Evolutionary conservation across 2,888 invertebrate species (phyloP), one percentile per base, ranked within the genome.

Genomic region (Mimachlamys varia): DNA sequence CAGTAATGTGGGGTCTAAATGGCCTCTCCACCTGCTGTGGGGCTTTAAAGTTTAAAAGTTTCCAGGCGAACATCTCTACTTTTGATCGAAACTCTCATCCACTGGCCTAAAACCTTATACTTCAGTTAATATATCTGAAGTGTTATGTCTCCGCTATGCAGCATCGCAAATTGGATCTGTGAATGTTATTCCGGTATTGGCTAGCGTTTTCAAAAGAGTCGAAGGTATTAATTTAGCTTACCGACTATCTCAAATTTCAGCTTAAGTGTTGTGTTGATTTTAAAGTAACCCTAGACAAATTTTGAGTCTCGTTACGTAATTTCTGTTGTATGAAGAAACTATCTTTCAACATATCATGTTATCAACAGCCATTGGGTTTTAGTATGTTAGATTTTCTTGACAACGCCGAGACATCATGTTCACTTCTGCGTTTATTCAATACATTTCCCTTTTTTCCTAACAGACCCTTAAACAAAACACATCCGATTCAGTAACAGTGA

Each of bases 1-100:
- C 76, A 15, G 33, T 76, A 76, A 76, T 76, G 27, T 76, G 76
- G 33, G 76, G 33, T 76, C 27, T 33, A 76, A 76, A 76, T 76
- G 76, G 76, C 33, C 33, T 12, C 33, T 76, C 76, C 76, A 76
- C 76, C 76, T 76, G 76, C 76, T 76, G 76, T 76, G 76, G 76
- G 76, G 76, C 33, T 76, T 76, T 76, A 76, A n/a, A 76, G 76
- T 76, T 76, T 76, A 76, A 76, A 76, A 27, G 76, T 76, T 76
- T 76, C 76, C 76, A 76, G 76, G 76, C 76, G 33, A 76, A 76
- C 76, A 76, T 76, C 76, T 76, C 33, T 76, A 27, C 10, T 76
- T 76, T 27, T 76, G 76, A 76, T 76, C 76, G 27, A 27, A 76
- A 76, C 76, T 33, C 76, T 76, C 76, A 76, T 76, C 76, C 76